A percentile compares a stretch with the other conserved stretches of the same genome.
Conservation (phyloP, 2,113 vertebrate genomes). For the Peromyscus leucopus region DNA sequence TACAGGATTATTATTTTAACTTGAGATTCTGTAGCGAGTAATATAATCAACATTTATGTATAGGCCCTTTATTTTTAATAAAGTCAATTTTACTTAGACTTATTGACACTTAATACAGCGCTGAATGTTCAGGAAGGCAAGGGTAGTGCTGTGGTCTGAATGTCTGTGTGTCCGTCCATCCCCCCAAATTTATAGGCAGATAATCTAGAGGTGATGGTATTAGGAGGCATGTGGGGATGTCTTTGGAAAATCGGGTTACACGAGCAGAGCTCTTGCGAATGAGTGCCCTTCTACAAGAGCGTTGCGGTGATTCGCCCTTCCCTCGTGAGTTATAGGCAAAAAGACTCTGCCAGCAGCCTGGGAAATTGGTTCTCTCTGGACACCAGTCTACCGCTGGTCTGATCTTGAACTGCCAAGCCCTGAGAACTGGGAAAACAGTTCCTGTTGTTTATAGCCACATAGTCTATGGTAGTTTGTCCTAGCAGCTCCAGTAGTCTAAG, state of each 20-base stretch:
- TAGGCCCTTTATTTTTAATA: constrained; percentile 4
- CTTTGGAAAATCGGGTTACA: too few relatives aligned
- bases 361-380: neutral
- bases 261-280: neutral
- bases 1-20: constrained; percentile 38
- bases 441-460: neutral
- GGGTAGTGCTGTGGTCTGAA: neutral
- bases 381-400: neutral
- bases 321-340: neutral
- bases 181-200: neutral
- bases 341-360: neutral
- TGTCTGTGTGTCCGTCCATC: neutral
- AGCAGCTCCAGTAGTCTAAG: neutral
- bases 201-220: neutral
- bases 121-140: neutral
- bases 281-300: neutral
- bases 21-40: constrained; percentile 19
- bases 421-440: neutral
- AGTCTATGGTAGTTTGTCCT: neutral
- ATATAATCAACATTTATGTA: neutral
- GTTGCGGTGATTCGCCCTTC: neutral
- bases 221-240: neutral
- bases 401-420: neutral
- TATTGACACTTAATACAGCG: neutral
- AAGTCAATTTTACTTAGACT: constrained; percentile 49